Base-by-base conservation (phyloP, 2,113 vertebrate genomes). In the Azemiops feae region DNA sequence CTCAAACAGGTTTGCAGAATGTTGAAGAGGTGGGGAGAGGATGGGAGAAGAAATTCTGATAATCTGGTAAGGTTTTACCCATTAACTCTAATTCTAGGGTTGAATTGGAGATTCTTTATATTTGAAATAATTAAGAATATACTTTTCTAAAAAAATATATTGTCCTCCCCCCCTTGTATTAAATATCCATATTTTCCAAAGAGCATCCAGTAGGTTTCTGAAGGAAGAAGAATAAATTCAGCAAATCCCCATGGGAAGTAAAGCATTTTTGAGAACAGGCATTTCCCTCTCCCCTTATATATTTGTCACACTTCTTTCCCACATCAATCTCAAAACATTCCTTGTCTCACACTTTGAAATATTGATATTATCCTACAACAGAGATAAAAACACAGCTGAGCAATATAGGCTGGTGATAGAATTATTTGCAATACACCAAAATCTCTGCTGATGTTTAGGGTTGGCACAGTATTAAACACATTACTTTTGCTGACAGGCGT, bases 401-500 rank as follows among this genome's bases (percentile, higher is more conserved):
- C 96, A 96, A 96, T 97, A 97, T 94, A 96, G 96, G 96, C 96
- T 95, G 93, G 94, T 98, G 97, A 97, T 97, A 95, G 96, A 97
- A 97, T 98, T 97, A 98, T 98, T 97, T 97, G 94, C 95, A 96
- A 96, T 96, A 95, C 93, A 96, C 94, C 96, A 96, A 97, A 97
- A 96, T 97, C 97, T 97, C 97, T 96, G 93, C 96, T 98, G 97
- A 97, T 97, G 97, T 97, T 97, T 97, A 97, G 96, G 95, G 93
- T 95, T 96, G 95, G 96, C 95, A 90, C 87, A 93, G 97, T 98
- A 98, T 98, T 98, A 98, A 98, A 98, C 96, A 97, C 98, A 98
- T 98, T 98, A 98, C 96, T 98, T 98, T 96, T 96, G 95, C 96
- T 98, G 97, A 98, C 97, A 98, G 97, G 92, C 94, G 69, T 97